Conservation (phyloP, 1,140 invertebrate genomes). For the Rhagoletis pomonella region DNA sequence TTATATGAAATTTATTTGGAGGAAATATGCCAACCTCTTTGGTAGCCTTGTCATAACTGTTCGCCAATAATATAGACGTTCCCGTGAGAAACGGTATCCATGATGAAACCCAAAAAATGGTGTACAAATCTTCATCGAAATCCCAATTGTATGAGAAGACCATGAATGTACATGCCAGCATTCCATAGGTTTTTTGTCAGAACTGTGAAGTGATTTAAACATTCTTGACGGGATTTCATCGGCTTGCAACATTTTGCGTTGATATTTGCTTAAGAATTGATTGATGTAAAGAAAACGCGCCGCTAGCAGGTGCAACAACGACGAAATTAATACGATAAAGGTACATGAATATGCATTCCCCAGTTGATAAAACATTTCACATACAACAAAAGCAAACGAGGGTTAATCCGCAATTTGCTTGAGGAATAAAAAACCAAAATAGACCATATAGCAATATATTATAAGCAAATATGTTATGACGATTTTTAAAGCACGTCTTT, state of each 20-base stretch:
- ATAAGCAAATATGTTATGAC: background rate
- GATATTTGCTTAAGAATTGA: background rate
- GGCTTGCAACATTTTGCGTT: background rate
- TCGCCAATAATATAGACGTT: background rate
- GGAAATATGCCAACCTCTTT: background rate
- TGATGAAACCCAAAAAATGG: background rate
- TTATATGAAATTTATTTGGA: no score
- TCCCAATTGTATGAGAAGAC: background rate
- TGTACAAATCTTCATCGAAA: background rate
- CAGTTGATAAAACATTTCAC: background rate
- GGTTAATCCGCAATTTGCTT: background rate
- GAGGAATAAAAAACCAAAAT: background rate
- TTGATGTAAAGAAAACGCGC: slow-evolving; percentile 3
- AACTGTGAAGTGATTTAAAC: no score
- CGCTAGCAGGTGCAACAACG: background rate
- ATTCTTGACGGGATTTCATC: no score
- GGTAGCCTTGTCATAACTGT: background rate
- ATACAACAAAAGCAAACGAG: background rate
- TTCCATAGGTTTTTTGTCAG: background rate
- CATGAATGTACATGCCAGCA: background rate
- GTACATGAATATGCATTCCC: background rate
- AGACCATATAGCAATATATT: background rate
- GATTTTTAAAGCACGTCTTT: background rate
- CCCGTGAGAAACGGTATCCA: background rate
- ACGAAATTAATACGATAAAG: background rate